Conservation (phyloP, 2,888 invertebrate genomes). For the Acanthosoma haemorrhoidale region DNA sequence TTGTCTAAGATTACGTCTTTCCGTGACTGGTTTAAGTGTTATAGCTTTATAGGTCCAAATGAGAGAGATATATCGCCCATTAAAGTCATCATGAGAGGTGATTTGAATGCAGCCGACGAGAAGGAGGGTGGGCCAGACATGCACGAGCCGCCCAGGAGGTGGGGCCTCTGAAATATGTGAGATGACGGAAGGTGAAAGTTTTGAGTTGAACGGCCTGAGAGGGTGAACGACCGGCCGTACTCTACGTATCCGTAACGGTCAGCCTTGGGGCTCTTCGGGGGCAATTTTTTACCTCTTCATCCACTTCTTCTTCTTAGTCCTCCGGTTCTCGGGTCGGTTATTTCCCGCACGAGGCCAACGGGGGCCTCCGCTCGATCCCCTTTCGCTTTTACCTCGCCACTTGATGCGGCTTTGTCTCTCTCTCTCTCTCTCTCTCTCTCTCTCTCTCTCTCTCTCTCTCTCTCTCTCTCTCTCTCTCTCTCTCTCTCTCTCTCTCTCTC, state of each 20-base stretch:
- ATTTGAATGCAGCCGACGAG: not conserved
- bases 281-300: too few species aligned
- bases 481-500: too few species aligned
- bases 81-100: too few species aligned
- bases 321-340: not conserved
- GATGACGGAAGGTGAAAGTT: conserved; percentile 3
- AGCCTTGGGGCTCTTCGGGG: not conserved
- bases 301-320: too few species aligned
- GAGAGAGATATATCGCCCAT: too few species aligned
- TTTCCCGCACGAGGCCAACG: not conserved
- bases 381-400: not conserved
- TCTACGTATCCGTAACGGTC: not conserved
- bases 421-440: too few species aligned
- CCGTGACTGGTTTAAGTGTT: too few species aligned
- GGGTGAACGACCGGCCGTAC: not conserved
- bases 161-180: not conserved
- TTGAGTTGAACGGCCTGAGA: not conserved
- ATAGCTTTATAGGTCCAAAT: too few species aligned
- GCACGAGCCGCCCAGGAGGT: not conserved
- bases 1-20: too few species aligned
- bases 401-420: not conserved
- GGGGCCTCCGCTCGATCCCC: not conserved
- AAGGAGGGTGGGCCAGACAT: not conserved
- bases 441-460: too few species aligned
- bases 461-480: too few species aligned